Percentiles rank a stretch among this genome's conserved stretches.
Evolutionary conservation across 2,113 vertebrate genomes (phyloP).

Genomic region (Misgurnus anguillicaudatus): DNA sequence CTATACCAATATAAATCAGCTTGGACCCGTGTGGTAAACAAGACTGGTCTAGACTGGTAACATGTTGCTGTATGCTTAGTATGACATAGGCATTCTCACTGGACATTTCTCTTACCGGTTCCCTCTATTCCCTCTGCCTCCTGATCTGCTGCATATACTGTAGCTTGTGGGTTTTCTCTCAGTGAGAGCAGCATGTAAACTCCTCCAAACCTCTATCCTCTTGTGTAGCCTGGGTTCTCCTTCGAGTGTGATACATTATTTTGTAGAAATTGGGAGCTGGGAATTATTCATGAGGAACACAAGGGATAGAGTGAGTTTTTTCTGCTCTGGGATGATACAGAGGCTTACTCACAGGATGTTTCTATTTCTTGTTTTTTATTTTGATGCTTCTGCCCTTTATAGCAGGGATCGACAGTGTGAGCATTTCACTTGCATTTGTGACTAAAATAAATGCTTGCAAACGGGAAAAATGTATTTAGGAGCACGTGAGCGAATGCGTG

Average conservation of each 20-base stretch:
- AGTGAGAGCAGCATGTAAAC: constrained; percentile 52
- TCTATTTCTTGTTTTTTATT: constrained; percentile 41
- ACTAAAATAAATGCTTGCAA: too few species aligned
- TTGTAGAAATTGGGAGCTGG: constrained; percentile 44
- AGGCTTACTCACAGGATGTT: constrained; percentile 48
- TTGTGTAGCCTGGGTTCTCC: constrained; percentile 46
- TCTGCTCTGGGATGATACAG: constrained; percentile 11
- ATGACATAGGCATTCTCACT: background rate
- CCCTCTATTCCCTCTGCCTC: constrained; percentile 6
- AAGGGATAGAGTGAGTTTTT: constrained; percentile 32
- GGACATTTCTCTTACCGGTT: constrained; percentile 1
- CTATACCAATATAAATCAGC: too few species aligned
- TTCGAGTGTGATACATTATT: constrained; percentile 54
- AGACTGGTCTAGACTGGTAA: background rate
- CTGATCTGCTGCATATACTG: background rate
- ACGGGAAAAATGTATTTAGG: too few species aligned
- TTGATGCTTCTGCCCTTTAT: constrained; percentile 39
- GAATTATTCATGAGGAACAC: constrained; percentile 41
- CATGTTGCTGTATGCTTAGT: background rate
- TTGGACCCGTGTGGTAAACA: too few species aligned
- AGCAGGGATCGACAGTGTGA: background rate
- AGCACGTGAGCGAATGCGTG: too few species aligned
- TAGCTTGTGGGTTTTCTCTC: constrained; percentile 15
- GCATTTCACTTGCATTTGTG: too few species aligned
- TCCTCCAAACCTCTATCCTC: constrained; percentile 53